These are phyloP conservation scores for Cremastinae sp. DNA, from an alignment of 2,888 invertebrate genomes.

Conservation along the genomic window DNA sequence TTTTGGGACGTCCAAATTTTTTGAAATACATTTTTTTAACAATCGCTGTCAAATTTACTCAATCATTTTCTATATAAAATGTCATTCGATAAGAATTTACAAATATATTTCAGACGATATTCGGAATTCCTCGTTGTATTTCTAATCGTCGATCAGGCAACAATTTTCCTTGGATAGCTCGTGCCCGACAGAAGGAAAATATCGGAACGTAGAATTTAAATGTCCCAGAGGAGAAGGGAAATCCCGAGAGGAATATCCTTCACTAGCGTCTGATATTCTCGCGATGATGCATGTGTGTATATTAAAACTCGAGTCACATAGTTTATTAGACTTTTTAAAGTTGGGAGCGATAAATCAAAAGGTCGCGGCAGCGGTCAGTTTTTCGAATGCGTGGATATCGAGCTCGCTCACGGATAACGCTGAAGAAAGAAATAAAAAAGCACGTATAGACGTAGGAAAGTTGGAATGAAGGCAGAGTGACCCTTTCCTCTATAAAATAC, in stretches of 20 bases:
- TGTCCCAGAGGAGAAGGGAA: conserved; percentile 68
- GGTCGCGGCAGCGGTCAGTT: conserved; percentile 76
- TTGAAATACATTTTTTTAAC: too few relatives aligned
- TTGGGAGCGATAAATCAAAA: too few relatives aligned
- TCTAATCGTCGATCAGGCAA: too few relatives aligned
- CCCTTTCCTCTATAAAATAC: conserved; percentile 80
- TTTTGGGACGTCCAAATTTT: too few relatives aligned
- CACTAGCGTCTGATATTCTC: conserved; percentile 50
- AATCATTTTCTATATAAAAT: too few relatives aligned
- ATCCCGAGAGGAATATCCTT: conserved; percentile 53
- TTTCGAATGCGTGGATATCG: conserved; percentile 33
- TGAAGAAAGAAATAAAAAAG: conserved; percentile 1
- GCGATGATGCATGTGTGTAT: conserved; percentile 15
- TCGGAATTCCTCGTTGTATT: too few relatives aligned
- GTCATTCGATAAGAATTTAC: too few relatives aligned
- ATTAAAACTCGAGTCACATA: conserved; percentile 59
- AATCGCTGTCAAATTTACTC: too few relatives aligned
- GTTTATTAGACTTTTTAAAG: conserved; percentile 76
- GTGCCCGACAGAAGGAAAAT: conserved; percentile 30
- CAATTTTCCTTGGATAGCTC: conserved; percentile 18
- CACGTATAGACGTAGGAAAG: too few relatives aligned
- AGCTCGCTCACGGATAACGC: conserved; percentile 16
- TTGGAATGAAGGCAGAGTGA: too few relatives aligned
- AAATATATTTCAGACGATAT: too few relatives aligned
- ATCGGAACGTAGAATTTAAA: conserved; percentile 73